phyloP scores from a whole-genome alignment of 2,797 vertebrate genomes.

The Sebastes diploproa region DNA sequence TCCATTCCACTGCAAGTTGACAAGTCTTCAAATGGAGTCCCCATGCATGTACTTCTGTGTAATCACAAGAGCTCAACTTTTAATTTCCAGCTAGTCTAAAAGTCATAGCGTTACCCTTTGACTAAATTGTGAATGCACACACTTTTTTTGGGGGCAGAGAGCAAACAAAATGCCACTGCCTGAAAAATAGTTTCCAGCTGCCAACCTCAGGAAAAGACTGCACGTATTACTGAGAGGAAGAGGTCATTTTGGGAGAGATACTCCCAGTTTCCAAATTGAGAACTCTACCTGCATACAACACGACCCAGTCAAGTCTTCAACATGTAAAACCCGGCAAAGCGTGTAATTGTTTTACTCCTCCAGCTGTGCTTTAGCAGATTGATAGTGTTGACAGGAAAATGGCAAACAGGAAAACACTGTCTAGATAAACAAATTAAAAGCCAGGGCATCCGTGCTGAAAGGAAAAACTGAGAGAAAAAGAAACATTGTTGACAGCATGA shows the following conservation, averaged over 20 bases:
- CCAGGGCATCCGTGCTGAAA: slow-evolving; percentile 47
- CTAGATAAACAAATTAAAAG: slow-evolving; percentile 68
- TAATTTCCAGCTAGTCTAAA: slow-evolving; percentile 30
- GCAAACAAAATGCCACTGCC: slow-evolving; percentile 35
- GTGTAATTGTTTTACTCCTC: slow-evolving; percentile 75
- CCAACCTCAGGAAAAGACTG: slow-evolving; percentile 12
- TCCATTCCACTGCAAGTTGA: slow-evolving; percentile 8
- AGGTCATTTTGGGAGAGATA: slow-evolving; percentile 32
- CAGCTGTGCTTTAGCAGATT: slow-evolving; percentile 50
- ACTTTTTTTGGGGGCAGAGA: slow-evolving; percentile 1
- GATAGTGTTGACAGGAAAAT: slow-evolving; percentile 49
- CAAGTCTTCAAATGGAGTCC: slow-evolving; percentile 1
- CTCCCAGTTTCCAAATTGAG: slow-evolving; percentile 31
- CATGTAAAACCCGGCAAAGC: slow-evolving; percentile 68
- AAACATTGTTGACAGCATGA: slow-evolving; percentile 8
- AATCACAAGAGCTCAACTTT: slow-evolving; percentile 2
- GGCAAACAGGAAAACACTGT: slow-evolving; percentile 44
- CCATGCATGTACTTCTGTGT: background rate
- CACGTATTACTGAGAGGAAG: background rate
- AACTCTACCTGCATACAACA: slow-evolving; percentile 28
- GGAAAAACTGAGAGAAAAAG: slow-evolving; percentile 9
- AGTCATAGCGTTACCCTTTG: slow-evolving; percentile 9
- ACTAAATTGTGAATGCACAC: slow-evolving; percentile 23
- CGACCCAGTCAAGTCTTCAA: slow-evolving; percentile 39
- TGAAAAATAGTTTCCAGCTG: slow-evolving; percentile 33